These are phyloP conservation scores for Griposia aprilina DNA, from an alignment of 2,888 invertebrate genomes.

Conservation along the genomic window DNA sequence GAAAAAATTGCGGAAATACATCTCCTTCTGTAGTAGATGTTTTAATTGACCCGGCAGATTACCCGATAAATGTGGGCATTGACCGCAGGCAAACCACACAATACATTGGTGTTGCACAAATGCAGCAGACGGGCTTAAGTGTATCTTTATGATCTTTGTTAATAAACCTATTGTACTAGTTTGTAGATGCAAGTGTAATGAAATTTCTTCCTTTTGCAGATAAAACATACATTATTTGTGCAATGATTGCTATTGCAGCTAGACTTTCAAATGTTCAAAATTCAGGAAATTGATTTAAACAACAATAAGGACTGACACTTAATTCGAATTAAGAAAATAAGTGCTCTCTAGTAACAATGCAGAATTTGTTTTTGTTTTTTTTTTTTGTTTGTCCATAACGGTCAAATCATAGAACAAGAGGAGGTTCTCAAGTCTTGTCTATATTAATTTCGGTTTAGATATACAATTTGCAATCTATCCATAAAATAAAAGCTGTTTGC, in stretches of 20 bases:
- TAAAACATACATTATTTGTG: constrained; percentile 17
- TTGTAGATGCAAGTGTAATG: constrained; percentile 25
- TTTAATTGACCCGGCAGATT: constrained; percentile 44
- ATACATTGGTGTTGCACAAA: constrained; percentile 41
- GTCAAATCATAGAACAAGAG: not conserved
- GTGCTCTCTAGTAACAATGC: not conserved
- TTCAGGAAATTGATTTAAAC: constrained; percentile 24
- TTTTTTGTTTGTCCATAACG: not conserved
- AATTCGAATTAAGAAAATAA: not conserved
- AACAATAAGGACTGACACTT: constrained; percentile 9
- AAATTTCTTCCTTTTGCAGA: constrained; percentile 20
- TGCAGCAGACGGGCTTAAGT: constrained; percentile 26
- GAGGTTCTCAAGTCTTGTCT: not conserved
- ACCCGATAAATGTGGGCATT: constrained; percentile 15
- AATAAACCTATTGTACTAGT: constrained; percentile 39
- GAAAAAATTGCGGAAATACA: constrained; percentile 56
- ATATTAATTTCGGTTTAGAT: not conserved
- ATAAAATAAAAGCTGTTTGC: not conserved
- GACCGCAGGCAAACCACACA: constrained; percentile 31
- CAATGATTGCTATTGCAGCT: constrained; percentile 23
- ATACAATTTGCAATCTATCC: not conserved
- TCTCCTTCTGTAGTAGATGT: constrained; percentile 1
- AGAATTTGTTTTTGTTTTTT: too few relatives aligned
- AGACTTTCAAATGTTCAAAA: constrained; percentile 14
- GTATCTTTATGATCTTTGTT: constrained; percentile 40